Evolutionary conservation across 1,140 invertebrate species (phyloP), one percentile per base, ranked within the genome.

Genomic region (Trichoplusia ni): DNA sequence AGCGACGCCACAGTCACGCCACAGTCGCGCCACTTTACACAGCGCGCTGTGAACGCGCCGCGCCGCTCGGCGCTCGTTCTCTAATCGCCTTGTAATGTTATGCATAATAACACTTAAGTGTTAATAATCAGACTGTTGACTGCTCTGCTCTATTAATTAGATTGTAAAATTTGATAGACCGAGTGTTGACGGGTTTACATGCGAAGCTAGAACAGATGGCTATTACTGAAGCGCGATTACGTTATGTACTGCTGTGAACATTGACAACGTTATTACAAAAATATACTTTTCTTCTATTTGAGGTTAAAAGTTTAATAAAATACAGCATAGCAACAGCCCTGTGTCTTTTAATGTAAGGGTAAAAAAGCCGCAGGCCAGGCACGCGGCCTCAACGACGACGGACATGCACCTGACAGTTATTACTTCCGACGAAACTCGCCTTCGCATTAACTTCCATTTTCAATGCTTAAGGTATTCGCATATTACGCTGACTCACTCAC

Each of bases 351-450:
- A 65, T 58, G 54, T 59, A 13, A 23, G 25, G 27, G 23, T 35
- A 25, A 46, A 62, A 54, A 62, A 62, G 44, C 23, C 27, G 11
- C 40, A 23, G 23, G 25, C 23, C 42, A 53, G 31, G 8, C 19
- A 42, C 16, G 14, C 19, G 53, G 37, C 49, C 42, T 14, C 38
- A 21, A 18, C 23, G 5, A 13, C 51, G 53, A 33, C 38, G 64
- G 31, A 71, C 51, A 42, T 71, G 59, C 44, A 63, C 35, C 37
- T 63, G 60, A 63, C 64, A 63, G 61, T 71, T 71, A 64, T 67
- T 67, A 67, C 54, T 59, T 53, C 64, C 51, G 23, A 46, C 31
- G 51, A 63, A 58, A 54, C 29, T 58, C 53, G 23, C 40, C 16
- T 21, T 35, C 49, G 35, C 49, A 53, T 53, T 53, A 53, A 53